Evolutionary conservation across 1,140 invertebrate species (phyloP), one percentile per base, ranked within the genome.

Genomic region (Eupristina koningsbergeri): DNA sequence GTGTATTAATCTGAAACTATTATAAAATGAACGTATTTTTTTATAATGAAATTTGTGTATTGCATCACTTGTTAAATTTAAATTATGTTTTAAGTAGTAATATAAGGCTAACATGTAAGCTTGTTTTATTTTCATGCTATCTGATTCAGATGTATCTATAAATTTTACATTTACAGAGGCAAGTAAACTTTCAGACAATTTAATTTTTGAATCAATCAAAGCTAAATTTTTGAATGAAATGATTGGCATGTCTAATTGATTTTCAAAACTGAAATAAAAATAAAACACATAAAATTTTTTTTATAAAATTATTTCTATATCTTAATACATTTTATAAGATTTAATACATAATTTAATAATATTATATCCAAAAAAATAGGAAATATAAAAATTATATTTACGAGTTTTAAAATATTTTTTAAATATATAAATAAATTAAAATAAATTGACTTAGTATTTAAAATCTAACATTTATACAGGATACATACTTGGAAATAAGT

Each of bases 1-100:
- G 87, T 91, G 89, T 34, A 93, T 89, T 71, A 89, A 81, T 88
- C 89, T 86, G 22, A 94, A 88, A 61, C 93, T 93, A 61, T 92
- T 92, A 86, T 93, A 91, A 87, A 90, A 91, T 19, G 81, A 8
- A n/a, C 19, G 17, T 19, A 36, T 13, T 9, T 93, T 86, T 89
- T 81, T 69, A 92, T 92, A 88, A 85, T 90, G 89, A 31, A 89
- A 79, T 87, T 93, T 91, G 86, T 92, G 91, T 39, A 74, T 11
- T 64, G 79, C 47, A 77, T 93, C 89, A 61, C 91, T 85, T 45
- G 89, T 90, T 17, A 93, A 85, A 86, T 93, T 89, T 22, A 94
- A 87, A 80, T 92, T 89, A 81, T 92, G 86, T 86, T 92, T 92
- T 85, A 92, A 58, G 89, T 86, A 92, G 89, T 73, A 91, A 41